Conservation (phyloP, 2,888 invertebrate genomes). For the Apodemia mormo region DNA sequence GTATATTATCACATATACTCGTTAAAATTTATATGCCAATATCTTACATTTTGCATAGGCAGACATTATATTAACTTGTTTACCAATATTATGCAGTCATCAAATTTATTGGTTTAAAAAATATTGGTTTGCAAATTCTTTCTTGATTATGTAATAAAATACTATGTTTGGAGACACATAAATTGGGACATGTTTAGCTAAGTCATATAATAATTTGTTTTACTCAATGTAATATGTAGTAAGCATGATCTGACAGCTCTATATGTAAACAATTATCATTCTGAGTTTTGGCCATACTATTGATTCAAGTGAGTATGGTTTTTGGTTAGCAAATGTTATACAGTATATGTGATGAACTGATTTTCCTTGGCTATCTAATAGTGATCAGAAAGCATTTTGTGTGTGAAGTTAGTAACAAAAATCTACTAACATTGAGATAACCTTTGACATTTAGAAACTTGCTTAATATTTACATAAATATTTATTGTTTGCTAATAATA, state of each 20-base stretch:
- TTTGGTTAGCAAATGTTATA: no score
- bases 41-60: not conserved
- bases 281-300: no score
- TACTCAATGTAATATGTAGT: not conserved
- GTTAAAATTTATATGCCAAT: not conserved
- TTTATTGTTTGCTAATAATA: no score
- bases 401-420: no score
- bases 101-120: not conserved
- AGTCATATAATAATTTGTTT: not conserved
- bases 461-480: no score
- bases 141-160: constrained; percentile 13
- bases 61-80: not conserved
- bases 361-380: no score
- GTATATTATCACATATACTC: not conserved
- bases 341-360: no score
- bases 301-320: no score
- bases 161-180: not conserved
- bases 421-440: no score
- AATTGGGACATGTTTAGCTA: not conserved
- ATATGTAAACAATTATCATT: no score
- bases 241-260: not conserved
- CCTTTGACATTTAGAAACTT: no score
- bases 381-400: no score
- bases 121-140: not conserved
- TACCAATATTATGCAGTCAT: constrained; percentile 8